Evolutionary conservation across 1,140 invertebrate species (phyloP).

Genomic region (Ruditapes philippinarum): DNA sequence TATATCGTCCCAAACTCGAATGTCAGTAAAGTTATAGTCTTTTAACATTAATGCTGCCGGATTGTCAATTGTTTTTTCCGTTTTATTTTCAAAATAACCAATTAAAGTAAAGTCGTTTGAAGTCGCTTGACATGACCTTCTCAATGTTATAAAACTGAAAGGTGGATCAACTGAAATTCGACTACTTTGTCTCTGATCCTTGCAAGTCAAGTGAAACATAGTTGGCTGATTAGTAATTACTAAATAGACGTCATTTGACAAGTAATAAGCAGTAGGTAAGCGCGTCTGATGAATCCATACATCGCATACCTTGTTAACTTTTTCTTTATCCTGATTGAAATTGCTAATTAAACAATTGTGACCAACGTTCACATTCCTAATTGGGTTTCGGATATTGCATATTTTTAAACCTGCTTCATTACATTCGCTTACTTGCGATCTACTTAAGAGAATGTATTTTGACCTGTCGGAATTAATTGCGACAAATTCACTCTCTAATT

Average conservation of each 20-base stretch:
- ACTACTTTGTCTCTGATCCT: neutral
- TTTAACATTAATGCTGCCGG: neutral
- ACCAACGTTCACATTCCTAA: neutral
- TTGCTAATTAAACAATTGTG: neutral
- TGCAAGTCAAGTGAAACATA: neutral
- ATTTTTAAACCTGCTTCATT: neutral
- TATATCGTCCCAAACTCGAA: neutral
- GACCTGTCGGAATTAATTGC: neutral
- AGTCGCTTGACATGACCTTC: neutral
- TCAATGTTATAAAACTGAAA: neutral
- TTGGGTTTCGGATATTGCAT: neutral
- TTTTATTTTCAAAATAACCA: neutral
- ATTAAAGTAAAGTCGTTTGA: neutral
- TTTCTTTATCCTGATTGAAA: neutral
- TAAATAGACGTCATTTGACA: neutral
- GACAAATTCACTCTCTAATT: neutral
- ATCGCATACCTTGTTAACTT: neutral
- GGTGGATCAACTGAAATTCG: neutral
- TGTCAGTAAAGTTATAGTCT: neutral
- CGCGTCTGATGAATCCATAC: neutral
- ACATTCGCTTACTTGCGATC: neutral
- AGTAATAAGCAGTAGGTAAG: neutral
- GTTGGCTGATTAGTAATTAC: neutral
- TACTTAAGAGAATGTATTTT: neutral
- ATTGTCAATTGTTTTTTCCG: neutral